Evolutionary conservation across 2,113 vertebrate genomes (phyloP), one percentile per base, ranked within the genome.

Genomic region (Coptodon bakossiorum): DNA sequence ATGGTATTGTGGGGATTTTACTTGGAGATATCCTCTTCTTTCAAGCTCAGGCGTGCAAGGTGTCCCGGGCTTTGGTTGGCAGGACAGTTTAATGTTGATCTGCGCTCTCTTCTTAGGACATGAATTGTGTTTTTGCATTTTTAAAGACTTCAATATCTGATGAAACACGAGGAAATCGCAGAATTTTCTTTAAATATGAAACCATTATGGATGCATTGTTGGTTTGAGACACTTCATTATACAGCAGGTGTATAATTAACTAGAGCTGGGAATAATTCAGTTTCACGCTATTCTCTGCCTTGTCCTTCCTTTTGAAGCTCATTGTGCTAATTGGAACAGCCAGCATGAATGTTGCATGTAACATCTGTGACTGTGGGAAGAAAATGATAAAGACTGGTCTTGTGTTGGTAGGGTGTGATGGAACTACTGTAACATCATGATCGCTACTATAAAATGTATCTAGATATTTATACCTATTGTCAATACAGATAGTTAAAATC

Each of bases 21-120:
- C 22, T 86, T 53, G 34, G 40, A 85, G 34, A 88, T 90, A 88
- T 90, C 68, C 61, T 90, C 45, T 83, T 86, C 36, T 68, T 34
- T 45, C 24, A 22, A 80, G 52, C 57, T 81, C 80, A 83, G 61
- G 9, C 52, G 14, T 31, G 17, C 24, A 59, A 83, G 50, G 81
- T 29, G 54, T 83, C 83, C 73, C 40, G 24, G 52, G 83, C 66
- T 29, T 53, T 29, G 38, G 12, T 38, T 17, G 31, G 3, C 52
- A 84, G 83, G 80, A 84, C 71, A 78, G 29, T 84, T 73, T 57
- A 86, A 89, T 78, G 50, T 82, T 71, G 27, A 38, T 7, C 9
- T 56, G 38, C 48, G 27, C 63, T 40, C 4, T 1, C 2, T n/a
- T 76, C 36, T 9, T 27, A 57, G 82, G 53, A 43, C 78, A 52